These are phyloP conservation scores for Drosophila micromelanica DNA, from an alignment of 1,140 invertebrate species.

Conservation along the genomic window DNA sequence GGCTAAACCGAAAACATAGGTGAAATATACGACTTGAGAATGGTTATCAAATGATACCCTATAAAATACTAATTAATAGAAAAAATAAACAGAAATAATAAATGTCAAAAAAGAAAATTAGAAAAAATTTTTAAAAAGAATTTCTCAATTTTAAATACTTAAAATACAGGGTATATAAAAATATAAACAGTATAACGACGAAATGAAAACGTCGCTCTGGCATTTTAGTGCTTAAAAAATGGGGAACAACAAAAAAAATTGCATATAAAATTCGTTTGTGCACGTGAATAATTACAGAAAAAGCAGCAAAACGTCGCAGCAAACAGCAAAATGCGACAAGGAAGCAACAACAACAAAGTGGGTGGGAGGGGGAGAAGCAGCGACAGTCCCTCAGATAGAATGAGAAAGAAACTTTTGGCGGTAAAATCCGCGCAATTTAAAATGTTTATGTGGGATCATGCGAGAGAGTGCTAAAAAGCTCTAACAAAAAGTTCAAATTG, in stretches of 20 bases:
- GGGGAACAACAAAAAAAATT: constrained; percentile 32
- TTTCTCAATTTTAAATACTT: too few species aligned
- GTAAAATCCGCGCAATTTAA: constrained; percentile 26
- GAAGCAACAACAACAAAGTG: constrained; percentile 11
- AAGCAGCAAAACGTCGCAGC: constrained; percentile 47
- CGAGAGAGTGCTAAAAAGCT: neutral
- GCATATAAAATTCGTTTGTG: constrained; percentile 52
- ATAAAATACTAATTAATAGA: neutral
- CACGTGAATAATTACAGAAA: constrained; percentile 77
- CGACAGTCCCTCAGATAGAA: constrained; percentile 9
- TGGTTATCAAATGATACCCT: constrained; percentile 13
- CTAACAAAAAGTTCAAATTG: too few species aligned
- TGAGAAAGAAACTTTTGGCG: constrained; percentile 4
- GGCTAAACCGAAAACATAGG: constrained; percentile 41
- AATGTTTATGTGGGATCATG: constrained; percentile 11
- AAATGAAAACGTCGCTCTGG: constrained; percentile 7
- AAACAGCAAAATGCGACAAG: constrained; percentile 20
- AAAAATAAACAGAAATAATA: constrained; percentile 1
- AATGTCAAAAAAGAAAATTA: too few species aligned
- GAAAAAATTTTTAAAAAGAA: too few species aligned
- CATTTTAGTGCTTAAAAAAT: constrained; percentile 49
- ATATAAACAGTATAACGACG: constrained; percentile 38
- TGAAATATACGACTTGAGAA: neutral
- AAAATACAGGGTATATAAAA: constrained; percentile 13
- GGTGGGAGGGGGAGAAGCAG: constrained; percentile 19